Conservation (phyloP, 2,888 invertebrate genomes). For the Digitonthophagus gazella region DNA sequence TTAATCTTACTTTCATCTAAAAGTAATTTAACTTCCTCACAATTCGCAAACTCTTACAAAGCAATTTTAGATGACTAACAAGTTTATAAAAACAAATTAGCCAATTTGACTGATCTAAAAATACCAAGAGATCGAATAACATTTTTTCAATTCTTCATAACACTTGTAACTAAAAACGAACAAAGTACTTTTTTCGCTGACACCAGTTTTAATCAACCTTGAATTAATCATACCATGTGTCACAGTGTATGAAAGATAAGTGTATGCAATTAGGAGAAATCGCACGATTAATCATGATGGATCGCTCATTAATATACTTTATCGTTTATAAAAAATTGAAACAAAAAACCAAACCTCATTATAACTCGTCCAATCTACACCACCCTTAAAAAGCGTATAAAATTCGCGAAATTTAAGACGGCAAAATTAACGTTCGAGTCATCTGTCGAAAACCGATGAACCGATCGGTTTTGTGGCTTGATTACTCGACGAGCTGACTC, state of each 20-base stretch:
- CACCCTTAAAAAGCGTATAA: neutral
- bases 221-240: neutral
- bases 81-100: too few species aligned
- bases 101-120: neutral
- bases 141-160: neutral
- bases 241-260: neutral
- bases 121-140: neutral
- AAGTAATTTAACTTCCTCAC: too few species aligned
- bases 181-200: neutral
- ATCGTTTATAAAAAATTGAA: too few species aligned
- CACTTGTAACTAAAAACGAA: neutral
- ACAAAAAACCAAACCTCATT: neutral
- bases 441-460: too few species aligned
- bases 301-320: neutral
- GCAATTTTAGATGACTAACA: too few species aligned
- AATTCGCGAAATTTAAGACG: neutral
- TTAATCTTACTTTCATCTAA: too few species aligned
- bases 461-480: too few species aligned
- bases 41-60: too few species aligned
- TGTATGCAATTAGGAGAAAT: neutral
- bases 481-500: too few species aligned
- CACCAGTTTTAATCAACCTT: neutral
- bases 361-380: neutral
- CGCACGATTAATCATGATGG: neutral
- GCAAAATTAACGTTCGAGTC: neutral